These are phyloP conservation scores for Cercocebus atys DNA, from an alignment of 2,113 vertebrate species.

Conservation along the genomic window DNA sequence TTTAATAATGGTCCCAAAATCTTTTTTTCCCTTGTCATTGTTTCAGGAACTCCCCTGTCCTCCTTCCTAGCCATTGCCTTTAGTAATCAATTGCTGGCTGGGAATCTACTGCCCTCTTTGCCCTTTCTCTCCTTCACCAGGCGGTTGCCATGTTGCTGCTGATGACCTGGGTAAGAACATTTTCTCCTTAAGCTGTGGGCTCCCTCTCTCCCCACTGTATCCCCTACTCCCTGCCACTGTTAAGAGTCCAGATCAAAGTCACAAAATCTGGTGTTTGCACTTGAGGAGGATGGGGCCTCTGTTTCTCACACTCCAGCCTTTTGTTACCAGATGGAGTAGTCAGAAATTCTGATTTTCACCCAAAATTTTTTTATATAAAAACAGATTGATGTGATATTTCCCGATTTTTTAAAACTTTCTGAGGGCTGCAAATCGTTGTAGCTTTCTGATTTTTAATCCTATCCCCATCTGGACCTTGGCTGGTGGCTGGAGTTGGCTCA, in stretches of 20 bases:
- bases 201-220: not conserved
- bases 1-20: not conserved
- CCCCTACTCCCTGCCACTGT: not conserved
- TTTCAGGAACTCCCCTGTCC: too few relatives aligned
- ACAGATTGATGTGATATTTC: not conserved
- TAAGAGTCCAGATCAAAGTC: not conserved
- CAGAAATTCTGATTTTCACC: not conserved
- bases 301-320: not conserved
- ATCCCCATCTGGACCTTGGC: not conserved
- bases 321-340: not conserved
- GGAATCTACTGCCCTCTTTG: not conserved
- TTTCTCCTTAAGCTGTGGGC: not conserved
- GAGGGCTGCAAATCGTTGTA: not conserved
- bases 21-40: not conserved
- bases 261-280: not conserved
- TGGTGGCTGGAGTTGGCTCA: not conserved
- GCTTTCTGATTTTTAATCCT: not conserved
- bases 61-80: rapidly evolving
- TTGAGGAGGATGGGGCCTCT: not conserved
- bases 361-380: not conserved
- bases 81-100: not conserved
- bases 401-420: not conserved
- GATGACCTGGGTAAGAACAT: not conserved
- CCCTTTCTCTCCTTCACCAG: not conserved
- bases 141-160: not conserved